These are phyloP conservation scores for Orthosia gothica DNA, from an alignment of 2,888 invertebrate species.

Conservation along the genomic window DNA sequence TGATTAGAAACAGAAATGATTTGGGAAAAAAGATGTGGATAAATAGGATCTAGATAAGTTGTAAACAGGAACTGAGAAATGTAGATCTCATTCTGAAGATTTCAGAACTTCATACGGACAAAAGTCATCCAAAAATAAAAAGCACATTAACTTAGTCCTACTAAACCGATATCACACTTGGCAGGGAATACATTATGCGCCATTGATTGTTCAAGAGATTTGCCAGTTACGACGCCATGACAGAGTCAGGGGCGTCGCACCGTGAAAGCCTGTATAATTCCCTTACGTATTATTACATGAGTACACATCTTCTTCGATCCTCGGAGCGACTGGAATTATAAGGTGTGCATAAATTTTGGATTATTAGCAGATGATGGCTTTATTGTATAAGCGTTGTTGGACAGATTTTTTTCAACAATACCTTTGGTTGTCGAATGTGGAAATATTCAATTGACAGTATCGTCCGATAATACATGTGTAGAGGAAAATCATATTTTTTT, in stretches of 20 bases:
- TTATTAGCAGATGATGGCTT: not conserved
- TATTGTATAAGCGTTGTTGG: not conserved
- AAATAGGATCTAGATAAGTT: no score
- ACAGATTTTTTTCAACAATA: not conserved
- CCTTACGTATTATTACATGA: conserved; percentile 40
- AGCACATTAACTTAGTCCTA: not conserved
- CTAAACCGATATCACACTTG: conserved; percentile 4
- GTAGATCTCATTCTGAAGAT: no score
- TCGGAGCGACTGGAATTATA: conserved; percentile 19
- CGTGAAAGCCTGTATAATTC: conserved; percentile 34
- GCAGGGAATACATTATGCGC: conserved; percentile 17
- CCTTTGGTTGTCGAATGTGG: no score
- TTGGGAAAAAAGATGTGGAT: not conserved
- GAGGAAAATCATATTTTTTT: no score
- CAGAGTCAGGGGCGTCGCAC: conserved; percentile 14
- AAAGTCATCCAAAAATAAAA: not conserved
- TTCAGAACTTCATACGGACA: not conserved
- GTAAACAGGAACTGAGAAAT: not conserved
- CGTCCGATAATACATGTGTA: no score
- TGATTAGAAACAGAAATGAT: not conserved
- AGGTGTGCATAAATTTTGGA: conserved; percentile 34
- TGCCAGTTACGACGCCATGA: conserved; percentile 5
- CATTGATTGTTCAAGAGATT: conserved; percentile 48
- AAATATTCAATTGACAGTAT: not conserved
- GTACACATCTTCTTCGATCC: conserved; percentile 28